These are phyloP conservation scores for Graptemys geographica DNA, from an alignment of 2,797 vertebrate genomes.

Conservation along the genomic window DNA sequence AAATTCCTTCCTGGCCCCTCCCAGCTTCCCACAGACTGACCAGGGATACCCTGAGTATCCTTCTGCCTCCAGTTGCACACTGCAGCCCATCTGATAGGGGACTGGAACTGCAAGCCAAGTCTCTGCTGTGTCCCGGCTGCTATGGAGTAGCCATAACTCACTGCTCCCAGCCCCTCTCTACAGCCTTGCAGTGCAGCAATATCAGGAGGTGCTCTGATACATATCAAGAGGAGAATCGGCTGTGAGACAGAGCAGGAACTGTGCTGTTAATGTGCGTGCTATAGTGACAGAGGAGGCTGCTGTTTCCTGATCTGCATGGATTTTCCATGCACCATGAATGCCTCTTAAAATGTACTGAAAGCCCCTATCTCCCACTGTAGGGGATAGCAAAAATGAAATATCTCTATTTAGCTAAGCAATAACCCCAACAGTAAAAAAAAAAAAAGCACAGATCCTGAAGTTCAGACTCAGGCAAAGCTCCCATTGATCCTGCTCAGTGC, in stretches of 20 bases:
- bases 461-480: neutral
- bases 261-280: no score
- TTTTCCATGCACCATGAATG: no score
- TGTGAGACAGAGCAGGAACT: no score
- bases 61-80: no score
- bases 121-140: no score
- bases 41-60: neutral
- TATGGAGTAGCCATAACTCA: neutral
- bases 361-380: neutral
- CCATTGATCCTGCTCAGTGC: neutral
- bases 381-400: no score
- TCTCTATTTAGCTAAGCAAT: neutral
- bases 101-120: no score
- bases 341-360: no score
- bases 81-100: neutral
- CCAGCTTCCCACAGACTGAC: neutral
- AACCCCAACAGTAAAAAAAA: no score
- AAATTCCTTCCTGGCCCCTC: neutral
- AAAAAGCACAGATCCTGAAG: neutral
- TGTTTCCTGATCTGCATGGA: no score
- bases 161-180: neutral
- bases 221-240: no score
- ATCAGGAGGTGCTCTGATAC: neutral
- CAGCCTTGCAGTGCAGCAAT: neutral
- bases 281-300: no score